Base-by-base conservation (phyloP, 2,888 invertebrate species). In the Anagyrus pseudococci region DNA sequence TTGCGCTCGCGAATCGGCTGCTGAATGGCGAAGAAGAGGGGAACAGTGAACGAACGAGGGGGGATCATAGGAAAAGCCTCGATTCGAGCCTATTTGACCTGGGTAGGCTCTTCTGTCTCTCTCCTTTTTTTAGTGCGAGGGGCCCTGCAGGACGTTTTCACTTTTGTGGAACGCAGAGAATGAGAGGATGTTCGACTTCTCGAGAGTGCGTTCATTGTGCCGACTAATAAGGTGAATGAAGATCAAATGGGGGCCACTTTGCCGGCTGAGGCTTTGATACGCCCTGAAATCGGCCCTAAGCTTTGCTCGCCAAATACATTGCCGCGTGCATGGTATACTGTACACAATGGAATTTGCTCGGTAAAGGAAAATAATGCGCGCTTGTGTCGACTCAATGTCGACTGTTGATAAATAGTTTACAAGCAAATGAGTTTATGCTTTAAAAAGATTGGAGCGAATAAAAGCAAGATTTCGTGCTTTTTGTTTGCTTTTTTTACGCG, bases 111-210 rank as follows among this genome's bases (percentile, higher is more conserved):
- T n/a, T n/a, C 10, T 29, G 4, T 29, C 10, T 29, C 10, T 29
- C 10, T 29, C 10, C 10, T 29, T 29, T 29, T 29, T 29, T 29
- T 29, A 7, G 4, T 29, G 29, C 29, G 29, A 29, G 29, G 29
- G 29, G 46, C 47, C 1, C 4, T 2, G 29, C 25, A 17, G 33
- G 8, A 29, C 26, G 20, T 47, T 44, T 43, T 40, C 22, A 52
- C n/a, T 26, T 47, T 29, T 19, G 29, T 25, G 48, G 23, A 22
- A 46, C n/a, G 48, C 40, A 4, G 29, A 37, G 15, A 8, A 26
- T 37, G 48, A 46, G 41, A 44, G 57, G 49, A 54, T 58, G 44
- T n/a, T 43, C 57, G 40, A 58, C 22, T 44, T 10, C 29, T 29
- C 29, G 29, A 29, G 17, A 29, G 49, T 29, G 25, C 23, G 44